phyloP scores from a whole-genome alignment of 35 echinoderm and acorn worm species.

The Apostichopus japonicus region DNA sequence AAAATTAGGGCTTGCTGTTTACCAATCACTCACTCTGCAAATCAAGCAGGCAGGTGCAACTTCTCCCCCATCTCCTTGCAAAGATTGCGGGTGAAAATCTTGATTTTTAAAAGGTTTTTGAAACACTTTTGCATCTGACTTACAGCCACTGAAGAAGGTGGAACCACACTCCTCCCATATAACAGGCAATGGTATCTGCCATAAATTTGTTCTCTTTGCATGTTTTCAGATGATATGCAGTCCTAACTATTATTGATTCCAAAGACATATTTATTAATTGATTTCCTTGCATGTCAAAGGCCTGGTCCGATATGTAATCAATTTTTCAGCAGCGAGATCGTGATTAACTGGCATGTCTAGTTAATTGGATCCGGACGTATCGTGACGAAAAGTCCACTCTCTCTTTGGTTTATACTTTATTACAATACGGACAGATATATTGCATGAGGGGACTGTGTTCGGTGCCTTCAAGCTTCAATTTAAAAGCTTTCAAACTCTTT shows the following conservation, averaged over 20 bases:
- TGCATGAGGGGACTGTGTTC: too few species aligned
- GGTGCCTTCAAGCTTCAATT: too few species aligned
- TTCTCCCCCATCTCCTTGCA: too few species aligned
- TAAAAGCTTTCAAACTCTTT: too few species aligned
- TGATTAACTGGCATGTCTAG: too few species aligned
- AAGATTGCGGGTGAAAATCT: too few species aligned
- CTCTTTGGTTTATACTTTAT: too few species aligned
- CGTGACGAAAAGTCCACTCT: too few species aligned
- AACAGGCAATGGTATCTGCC: conserved; percentile 28
- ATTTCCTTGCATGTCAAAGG: neutral
- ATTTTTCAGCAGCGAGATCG: neutral
- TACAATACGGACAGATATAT: too few species aligned
- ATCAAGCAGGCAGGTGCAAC: too few species aligned
- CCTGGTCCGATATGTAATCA: neutral
- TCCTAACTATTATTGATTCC: neutral
- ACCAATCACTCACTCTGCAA: neutral
- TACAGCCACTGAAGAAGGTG: conserved; percentile 3
- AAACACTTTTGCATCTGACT: conserved; percentile 6
- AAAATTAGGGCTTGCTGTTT: neutral
- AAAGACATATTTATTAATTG: neutral
- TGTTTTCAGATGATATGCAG: neutral
- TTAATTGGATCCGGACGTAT: too few species aligned
- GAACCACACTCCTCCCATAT: conserved; percentile 7
- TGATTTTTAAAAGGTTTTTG: too few species aligned
- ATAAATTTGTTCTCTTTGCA: conserved; percentile 30